Percentiles rank a stretch among this genome's conserved stretches.
Conservation (phyloP, 2,888 invertebrate genomes). For the Latrodectus elegans region DNA sequence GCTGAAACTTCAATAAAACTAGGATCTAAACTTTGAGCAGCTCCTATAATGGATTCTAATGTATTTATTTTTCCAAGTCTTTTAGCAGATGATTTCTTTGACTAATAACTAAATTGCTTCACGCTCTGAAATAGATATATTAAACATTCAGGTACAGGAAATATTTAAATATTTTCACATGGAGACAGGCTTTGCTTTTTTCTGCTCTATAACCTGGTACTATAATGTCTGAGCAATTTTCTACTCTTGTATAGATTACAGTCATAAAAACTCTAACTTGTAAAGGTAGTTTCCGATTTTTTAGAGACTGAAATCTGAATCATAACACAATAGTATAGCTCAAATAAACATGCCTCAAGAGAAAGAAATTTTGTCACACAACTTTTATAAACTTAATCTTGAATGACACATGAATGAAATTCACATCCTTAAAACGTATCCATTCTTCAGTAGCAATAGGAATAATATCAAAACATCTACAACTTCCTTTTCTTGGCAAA, state of each 20-base stretch:
- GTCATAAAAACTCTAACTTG: constrained; percentile 71
- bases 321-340: no score
- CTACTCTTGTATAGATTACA: constrained; percentile 81
- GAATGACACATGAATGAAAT: constrained; percentile 94
- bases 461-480: constrained; percentile 98
- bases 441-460: constrained; percentile 99
- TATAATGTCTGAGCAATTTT: constrained; percentile 93
- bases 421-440: constrained; percentile 94
- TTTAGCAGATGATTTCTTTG: constrained; percentile 89
- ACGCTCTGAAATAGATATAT: constrained; percentile 99
- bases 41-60: constrained; percentile 91
- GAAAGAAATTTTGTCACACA: constrained; percentile 69
- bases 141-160: constrained; percentile 99
- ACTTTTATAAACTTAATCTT: constrained; percentile 85
- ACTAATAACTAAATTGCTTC: constrained; percentile 97
- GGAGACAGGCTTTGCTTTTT: constrained; percentile 93
- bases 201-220: constrained; percentile 95
- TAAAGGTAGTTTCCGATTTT: not conserved
- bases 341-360: no score
- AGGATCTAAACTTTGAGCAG: constrained; percentile 91
- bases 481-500: constrained; percentile 98
- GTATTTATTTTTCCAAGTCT: constrained; percentile 80
- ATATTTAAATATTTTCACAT: constrained; percentile 97
- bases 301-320: no score
- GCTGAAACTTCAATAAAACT: constrained; percentile 96